Percentiles rank a stretch among this genome's conserved stretches.
phyloP scores from a whole-genome alignment of 2,113 vertebrate genomes.

The Cyphomyrus plagiostoma region DNA sequence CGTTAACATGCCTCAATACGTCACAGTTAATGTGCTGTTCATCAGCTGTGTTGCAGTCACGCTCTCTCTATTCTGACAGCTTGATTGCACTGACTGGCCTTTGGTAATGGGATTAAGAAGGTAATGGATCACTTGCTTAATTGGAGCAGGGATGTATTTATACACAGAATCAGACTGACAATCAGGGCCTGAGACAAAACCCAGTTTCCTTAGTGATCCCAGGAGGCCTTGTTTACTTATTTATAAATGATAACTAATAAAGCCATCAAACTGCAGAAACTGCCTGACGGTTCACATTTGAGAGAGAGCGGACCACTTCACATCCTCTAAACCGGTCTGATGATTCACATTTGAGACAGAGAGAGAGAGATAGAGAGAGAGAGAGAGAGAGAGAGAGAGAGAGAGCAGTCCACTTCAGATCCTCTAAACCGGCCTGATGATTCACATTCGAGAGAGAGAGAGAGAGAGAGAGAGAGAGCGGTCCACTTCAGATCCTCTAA shows the following conservation, averaged over 20 bases:
- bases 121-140: slow-evolving; percentile 58
- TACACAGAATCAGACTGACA: slow-evolving; percentile 55
- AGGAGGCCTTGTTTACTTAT: slow-evolving; percentile 59
- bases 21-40: slow-evolving; percentile 26
- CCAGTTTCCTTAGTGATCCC: slow-evolving; percentile 55
- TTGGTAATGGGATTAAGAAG: slow-evolving; percentile 55
- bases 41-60: slow-evolving; percentile 9
- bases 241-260: slow-evolving; percentile 63
- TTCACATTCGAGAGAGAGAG: neutral
- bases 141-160: slow-evolving; percentile 67
- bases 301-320: neutral
- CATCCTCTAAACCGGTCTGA: neutral
- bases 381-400: neutral
- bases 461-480: neutral
- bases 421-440: neutral
- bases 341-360: neutral
- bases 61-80: slow-evolving; percentile 31
- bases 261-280: slow-evolving; percentile 37
- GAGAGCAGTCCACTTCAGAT: neutral
- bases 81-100: slow-evolving; percentile 48
- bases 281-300: neutral
- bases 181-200: slow-evolving; percentile 53
- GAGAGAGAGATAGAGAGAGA: no score
- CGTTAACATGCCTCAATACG: neutral
- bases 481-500: neutral